Evolutionary conservation across 1,140 invertebrate genomes (phyloP), one percentile per base, ranked within the genome.

Genomic region (Maniola jurtina): DNA sequence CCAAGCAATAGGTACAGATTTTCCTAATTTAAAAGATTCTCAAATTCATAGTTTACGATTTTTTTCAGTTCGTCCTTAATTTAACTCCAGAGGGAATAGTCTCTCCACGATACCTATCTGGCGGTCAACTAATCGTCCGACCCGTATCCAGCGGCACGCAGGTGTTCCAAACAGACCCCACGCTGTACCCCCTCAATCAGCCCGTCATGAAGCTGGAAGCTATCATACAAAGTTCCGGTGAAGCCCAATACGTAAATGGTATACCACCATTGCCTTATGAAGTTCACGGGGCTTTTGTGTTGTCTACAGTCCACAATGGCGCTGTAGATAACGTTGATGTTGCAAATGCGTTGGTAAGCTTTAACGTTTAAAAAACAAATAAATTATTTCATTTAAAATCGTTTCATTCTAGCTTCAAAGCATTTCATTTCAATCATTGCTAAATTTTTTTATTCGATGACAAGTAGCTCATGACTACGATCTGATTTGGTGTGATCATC

Each of bases 201-300:
- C 94, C 96, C 0, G 77, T 96, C 1, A 92, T 93, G 5, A 97
- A 97, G 83, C 74, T 95, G 11, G 95, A 96, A 81, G 93, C 93
- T 0, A 75, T 93, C 1, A 92, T 94, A 38, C 96, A 96, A 80
- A 93, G 92, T 45, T 92, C 94, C n/a, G 94, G 95, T 0, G 95
- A 95, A 74, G 95, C 94, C 1, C 89, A 93, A 69, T 96, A 94
- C 74, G 77, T 92, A 15, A 94, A 95, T 72, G 95, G 96, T 75
- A 80, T 95, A 52, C 92, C 92, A n/a, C 81, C 91, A 0, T 77
- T 91, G 15, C 83, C 88, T 0, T 84, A 92, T 14, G 92, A 95
- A 84, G 89, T 95, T 7, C 94, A 93, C 83, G 94, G 90, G 16
- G 94, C 94, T 13, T 94, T 95, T 64, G 94, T 95, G 1, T 73